Base-by-base conservation (phyloP, 2,113 vertebrate species). In the Phocoena sinus region DNA sequence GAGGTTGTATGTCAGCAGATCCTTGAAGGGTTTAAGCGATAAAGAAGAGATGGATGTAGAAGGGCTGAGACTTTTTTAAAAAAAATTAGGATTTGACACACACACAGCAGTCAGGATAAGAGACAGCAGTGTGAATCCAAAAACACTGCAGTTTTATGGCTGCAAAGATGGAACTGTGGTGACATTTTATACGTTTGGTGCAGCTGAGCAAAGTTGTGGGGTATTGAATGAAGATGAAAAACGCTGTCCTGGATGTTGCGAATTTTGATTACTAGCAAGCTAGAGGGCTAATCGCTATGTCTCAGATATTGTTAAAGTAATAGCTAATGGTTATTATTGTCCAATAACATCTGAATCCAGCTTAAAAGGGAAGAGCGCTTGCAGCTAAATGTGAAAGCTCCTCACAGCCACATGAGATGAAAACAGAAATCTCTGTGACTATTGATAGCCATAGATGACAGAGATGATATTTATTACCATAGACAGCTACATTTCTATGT, bases 371-470 rank as follows among this genome's bases (percentile, higher is more conserved):
- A 89, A 95, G 97, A 97, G 71, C 62, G 97, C 98, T 99, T 92
- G 96, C 38, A 98, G 98, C 96, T 98, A 98, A 98, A 98, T 98
- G 7, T 94, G 98, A 98, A 98, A 98, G 97, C 90, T 95, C 86
- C 0, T 98, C 98, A 97, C 89, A 96, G 81, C 79, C 56, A 65
- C 20, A 94, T n/a, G 68, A 96, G 95, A 97, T 97, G 89, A 93
- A 97, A 98, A 98, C 82, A 97, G 91, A 90, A 98, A 96, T 88
- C 71, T 98, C 93, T 97, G 68, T 8, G 28, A 98, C 95, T 95
- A 97, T 97, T 98, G 98, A 98, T 97, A 97, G 86, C 74, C 94
- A 44, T 0, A 4, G 91, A 98, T 98, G 98, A 97, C 98, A 98
- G 97, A 97, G 86, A 76, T 98, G 95, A 98, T 97, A 98, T 97